A percentile compares a stretch with the other conserved stretches of the same genome.
Conservation (phyloP, 2,113 vertebrate genomes). For the Myiagra hebetior region DNA sequence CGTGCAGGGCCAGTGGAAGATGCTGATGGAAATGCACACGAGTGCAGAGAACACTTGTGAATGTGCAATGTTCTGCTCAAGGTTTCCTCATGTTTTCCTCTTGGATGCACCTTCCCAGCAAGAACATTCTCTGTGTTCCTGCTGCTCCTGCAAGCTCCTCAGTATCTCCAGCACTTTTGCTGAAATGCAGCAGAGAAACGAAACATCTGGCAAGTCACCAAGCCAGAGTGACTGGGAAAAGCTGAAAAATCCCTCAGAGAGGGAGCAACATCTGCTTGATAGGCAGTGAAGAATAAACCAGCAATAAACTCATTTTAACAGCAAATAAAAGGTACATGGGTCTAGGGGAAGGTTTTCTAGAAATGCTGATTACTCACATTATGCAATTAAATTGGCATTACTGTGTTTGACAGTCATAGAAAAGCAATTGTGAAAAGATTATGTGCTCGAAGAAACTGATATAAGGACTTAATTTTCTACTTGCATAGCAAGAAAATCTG, state of each 20-base stretch:
- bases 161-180: background rate
- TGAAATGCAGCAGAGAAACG: background rate
- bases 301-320: conserved; percentile 72
- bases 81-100: background rate
- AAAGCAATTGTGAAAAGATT: conserved; percentile 33
- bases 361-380: conserved; percentile 71
- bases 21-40: background rate
- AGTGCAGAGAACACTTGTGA: background rate
- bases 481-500: background rate
- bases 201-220: conserved; percentile 68
- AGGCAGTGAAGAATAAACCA: conserved; percentile 73
- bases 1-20: background rate
- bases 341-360: conserved; percentile 11
- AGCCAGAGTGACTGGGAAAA: conserved; percentile 57
- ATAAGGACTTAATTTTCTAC: background rate
- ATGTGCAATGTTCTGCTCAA: background rate
- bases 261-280: conserved; percentile 70
- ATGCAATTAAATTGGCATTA: conserved; percentile 47
- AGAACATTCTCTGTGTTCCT: background rate
- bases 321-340: conserved; percentile 40
- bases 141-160: background rate
- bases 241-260: conserved; percentile 59
- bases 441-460: background rate
- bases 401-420: conserved; percentile 50
- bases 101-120: background rate